Percentiles rank a stretch among this genome's conserved stretches.
These are phyloP conservation scores for Meloe dianella DNA, from an alignment of 2,888 invertebrate species.

Conservation along the genomic window DNA sequence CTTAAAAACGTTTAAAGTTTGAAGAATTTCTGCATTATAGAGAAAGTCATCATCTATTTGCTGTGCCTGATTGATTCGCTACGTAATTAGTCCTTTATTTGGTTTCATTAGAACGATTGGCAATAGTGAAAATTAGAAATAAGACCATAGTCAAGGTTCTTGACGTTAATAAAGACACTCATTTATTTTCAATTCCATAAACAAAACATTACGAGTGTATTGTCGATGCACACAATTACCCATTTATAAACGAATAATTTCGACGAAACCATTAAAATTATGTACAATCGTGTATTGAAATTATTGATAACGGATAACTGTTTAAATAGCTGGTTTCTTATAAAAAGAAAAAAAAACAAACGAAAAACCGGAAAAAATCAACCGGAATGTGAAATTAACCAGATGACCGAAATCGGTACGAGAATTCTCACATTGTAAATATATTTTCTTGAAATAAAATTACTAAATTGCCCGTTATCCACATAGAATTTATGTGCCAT, in stretches of 20 bases:
- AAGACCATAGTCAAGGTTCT: neutral
- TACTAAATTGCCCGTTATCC: no score
- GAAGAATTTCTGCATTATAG: neutral
- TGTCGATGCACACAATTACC: conserved; percentile 5
- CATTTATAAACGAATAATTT: neutral
- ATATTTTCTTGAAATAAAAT: no score
- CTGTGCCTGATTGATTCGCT: neutral
- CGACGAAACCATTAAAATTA: neutral
- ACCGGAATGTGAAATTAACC: no score
- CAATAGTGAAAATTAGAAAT: neutral
- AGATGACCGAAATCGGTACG: no score
- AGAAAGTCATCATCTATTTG: conserved; percentile 6
- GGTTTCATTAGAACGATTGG: neutral
- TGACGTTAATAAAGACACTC: neutral
- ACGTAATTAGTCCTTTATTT: neutral
- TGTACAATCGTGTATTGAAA: neutral
- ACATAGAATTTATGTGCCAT: no score
- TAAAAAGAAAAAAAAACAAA: no score
- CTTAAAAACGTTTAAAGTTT: neutral
- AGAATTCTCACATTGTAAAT: no score
- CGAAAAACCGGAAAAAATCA: no score
- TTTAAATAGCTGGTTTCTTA: no score
- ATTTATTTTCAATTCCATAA: neutral
- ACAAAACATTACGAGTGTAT: neutral
- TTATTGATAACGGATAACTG: no score